Evolutionary conservation across 2,797 vertebrate genomes (phyloP), one percentile per base, ranked within the genome.

Genomic region (Eupleurogrammus muticus): DNA sequence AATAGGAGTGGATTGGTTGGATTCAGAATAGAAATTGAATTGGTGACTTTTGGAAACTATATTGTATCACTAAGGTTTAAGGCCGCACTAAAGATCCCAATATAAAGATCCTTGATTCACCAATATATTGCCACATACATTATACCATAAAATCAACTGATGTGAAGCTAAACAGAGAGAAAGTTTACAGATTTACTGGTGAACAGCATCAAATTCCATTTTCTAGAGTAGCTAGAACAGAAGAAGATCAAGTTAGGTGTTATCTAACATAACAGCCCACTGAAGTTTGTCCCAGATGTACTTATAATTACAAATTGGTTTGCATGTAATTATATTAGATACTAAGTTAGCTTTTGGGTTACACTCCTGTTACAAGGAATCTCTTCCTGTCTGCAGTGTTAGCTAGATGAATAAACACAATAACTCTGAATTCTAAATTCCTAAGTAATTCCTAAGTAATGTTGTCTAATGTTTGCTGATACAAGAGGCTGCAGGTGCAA

Each of bases 61-160:
- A 36, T 44, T 12, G n/a, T 32, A 1, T 53, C 24, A 38, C 28
- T 20, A 10, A 10, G 16, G 24, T 35, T 63, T 24, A 53, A 61
- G 10, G n/a, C 24, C 63, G 60, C 67, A 28, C 48, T 73, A 87
- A 75, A 77, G 71, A 85, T 77, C 85, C 82, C 64, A 75, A 16
- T 55, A 57, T 28, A 28, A 28, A 28, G 28, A 28, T 28, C 28
- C 28, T 6, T 14, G 21, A 64, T 20, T 66, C 49, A 70, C 42
- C 42, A 66, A 58, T 10, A 63, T 67, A 55, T 61, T 70, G 63
- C 40, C 55, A 72, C 66, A 71, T 42, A 42, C 40, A 42, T 14
- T 32, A 17, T 20, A 64, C 51, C 23, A 42, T 19, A 5, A 74
- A 73, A 72, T 51, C 5, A 70, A 70, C 35, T 10, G 54, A 70